phyloP scores from a whole-genome alignment of 64 coral and sea anemone genomes.

The Stichodactyla helianthus region DNA sequence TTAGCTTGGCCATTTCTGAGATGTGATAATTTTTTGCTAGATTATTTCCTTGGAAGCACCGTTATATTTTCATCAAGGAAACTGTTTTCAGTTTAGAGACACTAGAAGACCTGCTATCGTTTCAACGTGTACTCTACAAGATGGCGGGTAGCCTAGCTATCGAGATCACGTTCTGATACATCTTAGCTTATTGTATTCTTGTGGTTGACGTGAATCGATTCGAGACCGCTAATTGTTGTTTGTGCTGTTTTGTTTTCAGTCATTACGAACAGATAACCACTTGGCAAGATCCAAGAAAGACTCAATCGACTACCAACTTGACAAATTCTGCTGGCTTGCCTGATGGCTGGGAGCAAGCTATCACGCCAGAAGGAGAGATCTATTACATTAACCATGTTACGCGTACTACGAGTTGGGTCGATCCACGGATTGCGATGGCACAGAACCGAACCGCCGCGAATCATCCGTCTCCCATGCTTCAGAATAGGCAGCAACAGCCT shows the following conservation, averaged over 20 bases:
- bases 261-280: slow-evolving; percentile 94
- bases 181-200: not conserved
- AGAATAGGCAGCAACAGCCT: not conserved
- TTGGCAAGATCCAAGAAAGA: slow-evolving; percentile 92
- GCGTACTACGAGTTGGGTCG: slow-evolving; percentile 92
- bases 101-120: slow-evolving; percentile 58
- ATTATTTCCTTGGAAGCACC: not conserved
- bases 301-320: slow-evolving; percentile 93
- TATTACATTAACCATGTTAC: slow-evolving; percentile 97
- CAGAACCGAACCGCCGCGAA: slow-evolving; percentile 15
- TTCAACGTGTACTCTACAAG: slow-evolving; percentile 58
- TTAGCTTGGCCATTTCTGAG: not conserved
- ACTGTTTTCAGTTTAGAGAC: slow-evolving; percentile 12
- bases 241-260: slow-evolving; percentile 54
- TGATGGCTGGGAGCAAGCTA: slow-evolving; percentile 97
- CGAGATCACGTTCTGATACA: not conserved
- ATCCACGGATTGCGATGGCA: slow-evolving; percentile 64
- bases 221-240: not conserved
- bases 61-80: not conserved
- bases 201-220: not conserved
- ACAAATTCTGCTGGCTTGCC: slow-evolving; percentile 60
- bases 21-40: not conserved
- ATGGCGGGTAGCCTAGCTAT: slow-evolving; percentile 67
- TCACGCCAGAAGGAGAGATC: slow-evolving; percentile 88
- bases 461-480: not conserved